These are phyloP conservation scores for Enhydra lutris DNA, from an alignment of 2,113 vertebrate species.

Conservation along the genomic window DNA sequence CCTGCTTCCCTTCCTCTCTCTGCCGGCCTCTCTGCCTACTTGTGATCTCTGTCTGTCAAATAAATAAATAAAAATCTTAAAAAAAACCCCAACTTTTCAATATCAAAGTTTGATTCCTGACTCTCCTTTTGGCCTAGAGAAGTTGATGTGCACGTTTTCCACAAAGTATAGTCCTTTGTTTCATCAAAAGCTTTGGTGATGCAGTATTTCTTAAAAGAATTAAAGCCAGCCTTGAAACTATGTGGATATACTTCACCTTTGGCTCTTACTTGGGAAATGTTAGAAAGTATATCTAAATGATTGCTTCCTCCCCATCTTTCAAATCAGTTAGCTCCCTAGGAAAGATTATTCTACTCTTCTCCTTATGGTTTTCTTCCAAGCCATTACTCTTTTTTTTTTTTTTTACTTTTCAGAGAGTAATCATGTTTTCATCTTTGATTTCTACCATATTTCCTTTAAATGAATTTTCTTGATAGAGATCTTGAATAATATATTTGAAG, in stretches of 20 bases:
- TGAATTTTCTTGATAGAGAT: background rate
- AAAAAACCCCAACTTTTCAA: too few relatives aligned
- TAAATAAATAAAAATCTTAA: too few relatives aligned
- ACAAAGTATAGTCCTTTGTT: background rate
- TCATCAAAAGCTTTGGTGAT: background rate
- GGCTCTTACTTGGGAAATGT: background rate
- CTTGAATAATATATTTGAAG: background rate
- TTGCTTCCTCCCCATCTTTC: accelerated
- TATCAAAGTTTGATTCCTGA: background rate
- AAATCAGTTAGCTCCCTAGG: background rate
- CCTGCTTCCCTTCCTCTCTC: too few relatives aligned
- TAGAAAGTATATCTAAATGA: background rate
- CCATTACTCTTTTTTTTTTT: background rate
- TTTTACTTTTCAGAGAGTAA: background rate
- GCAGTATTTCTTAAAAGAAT: background rate
- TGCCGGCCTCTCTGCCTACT: too few relatives aligned
- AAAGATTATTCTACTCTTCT: background rate
- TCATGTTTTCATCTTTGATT: background rate
- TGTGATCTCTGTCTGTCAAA: too few relatives aligned
- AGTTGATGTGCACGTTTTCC: background rate
- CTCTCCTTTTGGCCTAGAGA: background rate
- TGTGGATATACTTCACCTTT: too few relatives aligned
- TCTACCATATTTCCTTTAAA: background rate
- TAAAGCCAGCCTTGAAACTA: background rate
- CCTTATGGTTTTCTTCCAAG: background rate